Evolutionary conservation across 2,888 invertebrate species (phyloP).

Genomic region (Slavum lentiscoides): DNA sequence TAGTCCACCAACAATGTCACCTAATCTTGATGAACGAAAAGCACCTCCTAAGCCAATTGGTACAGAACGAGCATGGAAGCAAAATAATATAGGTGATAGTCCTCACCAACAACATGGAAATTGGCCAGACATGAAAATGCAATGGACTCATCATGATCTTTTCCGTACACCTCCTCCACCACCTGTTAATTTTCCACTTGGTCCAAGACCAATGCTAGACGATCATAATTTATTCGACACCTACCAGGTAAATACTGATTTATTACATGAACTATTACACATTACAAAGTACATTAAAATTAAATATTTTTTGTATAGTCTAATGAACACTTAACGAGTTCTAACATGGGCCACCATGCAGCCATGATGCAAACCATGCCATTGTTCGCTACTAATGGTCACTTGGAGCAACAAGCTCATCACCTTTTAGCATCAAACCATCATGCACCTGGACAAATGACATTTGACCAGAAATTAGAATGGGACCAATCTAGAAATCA

Average conservation of each 20-base stretch:
- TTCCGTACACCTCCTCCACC: conserved; percentile 49
- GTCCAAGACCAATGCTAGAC: conserved; percentile 40
- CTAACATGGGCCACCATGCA: conserved; percentile 42
- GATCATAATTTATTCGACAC: conserved; percentile 51
- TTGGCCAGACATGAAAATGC: conserved; percentile 51
- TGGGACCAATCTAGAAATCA: conserved; percentile 50
- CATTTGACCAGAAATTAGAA: conserved; percentile 50
- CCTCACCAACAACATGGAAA: conserved; percentile 43
- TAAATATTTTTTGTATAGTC: conserved; percentile 16
- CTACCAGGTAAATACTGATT: conserved; percentile 31
- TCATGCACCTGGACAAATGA: conserved; percentile 43
- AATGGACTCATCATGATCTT: conserved; percentile 52
- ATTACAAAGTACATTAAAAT: not conserved
- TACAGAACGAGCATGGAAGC: conserved; percentile 73
- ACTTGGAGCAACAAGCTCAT: conserved; percentile 47
- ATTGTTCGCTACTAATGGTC: conserved; percentile 45
- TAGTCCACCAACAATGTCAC: conserved; percentile 53
- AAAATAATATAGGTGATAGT: conserved; percentile 46
- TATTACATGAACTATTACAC: not conserved
- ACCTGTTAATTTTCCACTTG: conserved; percentile 48
- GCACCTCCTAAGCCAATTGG: conserved; percentile 75
- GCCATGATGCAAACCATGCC: conserved; percentile 52
- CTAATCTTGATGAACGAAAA: conserved; percentile 63
- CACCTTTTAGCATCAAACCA: conserved; percentile 45
- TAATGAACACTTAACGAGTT: conserved; percentile 31